Base-by-base conservation (phyloP, 2,113 vertebrate genomes). In the Pachypanchax playfairii region DNA sequence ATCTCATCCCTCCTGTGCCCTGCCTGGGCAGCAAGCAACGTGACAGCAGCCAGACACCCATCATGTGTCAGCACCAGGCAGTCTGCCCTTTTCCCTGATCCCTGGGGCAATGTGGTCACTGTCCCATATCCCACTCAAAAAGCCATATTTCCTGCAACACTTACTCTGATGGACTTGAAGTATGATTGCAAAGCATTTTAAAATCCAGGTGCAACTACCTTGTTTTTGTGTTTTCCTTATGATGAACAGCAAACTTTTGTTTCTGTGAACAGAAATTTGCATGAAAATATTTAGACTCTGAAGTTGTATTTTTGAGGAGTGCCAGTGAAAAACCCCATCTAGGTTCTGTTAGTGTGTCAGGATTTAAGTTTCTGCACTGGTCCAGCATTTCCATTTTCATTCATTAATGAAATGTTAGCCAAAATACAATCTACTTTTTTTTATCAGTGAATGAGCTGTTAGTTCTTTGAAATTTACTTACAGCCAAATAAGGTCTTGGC, bases 21-120 rank as follows among this genome's bases (percentile, higher is more conserved):
- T 80, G 72, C 56, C 68, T 52, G 41, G 72, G 44, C 67, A 78
- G 62, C 67, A 62, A 82, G 84, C 83, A 73, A 65, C 3, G 29
- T 83, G 83, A 88, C 83, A 87, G 65, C 43, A 85, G 79, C 70
- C 75, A 87, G 87, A 85, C 83, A 77, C 74, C 75, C 73, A 62
- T 79, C 85, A 83, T 84, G 87, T 84, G 85, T 87, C 77, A 83
- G 74, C 62, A 69, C 71, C 73, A 82, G 87, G 84, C 84, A 65
- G 49, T 17, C 1, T 79, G 78, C 80, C 73, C 82, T 86, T 69
- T 84, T 73, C 28, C 83, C 77, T 69, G 72, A 83, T 83, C 87
- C 84, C 83, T 56, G 83, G 88, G 79, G 87, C 60, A 50, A 64
- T 52, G 36, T 24, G 26, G 56, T 73, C 60, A 70, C 77, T 82